A percentile compares a stretch with the other conserved stretches of the same genome.
Conservation (phyloP, 2,888 invertebrate genomes). For the Ormyrus labotus region DNA sequence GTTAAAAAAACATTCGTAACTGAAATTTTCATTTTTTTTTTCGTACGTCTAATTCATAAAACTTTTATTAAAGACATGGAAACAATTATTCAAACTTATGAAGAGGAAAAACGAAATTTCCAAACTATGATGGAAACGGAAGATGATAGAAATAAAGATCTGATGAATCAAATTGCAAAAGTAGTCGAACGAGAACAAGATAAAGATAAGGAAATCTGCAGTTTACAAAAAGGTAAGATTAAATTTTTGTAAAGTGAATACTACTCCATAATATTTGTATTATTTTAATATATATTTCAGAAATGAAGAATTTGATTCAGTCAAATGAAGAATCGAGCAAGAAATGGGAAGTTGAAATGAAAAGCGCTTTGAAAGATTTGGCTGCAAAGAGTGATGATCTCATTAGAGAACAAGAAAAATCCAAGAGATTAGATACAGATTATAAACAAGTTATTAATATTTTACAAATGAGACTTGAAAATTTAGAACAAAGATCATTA, state of each 20-base stretch:
- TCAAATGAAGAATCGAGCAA: constrained; percentile 51
- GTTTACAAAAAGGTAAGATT: constrained; percentile 65
- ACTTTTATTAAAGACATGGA: constrained; percentile 49
- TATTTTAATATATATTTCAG: constrained; percentile 52
- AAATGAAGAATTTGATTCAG: constrained; percentile 64
- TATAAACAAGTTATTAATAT: constrained; percentile 48
- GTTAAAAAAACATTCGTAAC: constrained; percentile 1
- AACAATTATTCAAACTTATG: constrained; percentile 28
- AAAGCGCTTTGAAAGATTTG: constrained; percentile 62
- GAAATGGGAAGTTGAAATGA: constrained; percentile 65
- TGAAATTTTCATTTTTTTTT: not conserved
- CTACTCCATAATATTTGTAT: not conserved
- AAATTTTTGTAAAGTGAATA: not conserved
- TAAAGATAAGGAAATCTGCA: constrained; percentile 67
- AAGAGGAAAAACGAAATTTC: constrained; percentile 39
- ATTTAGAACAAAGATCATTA: constrained; percentile 58
- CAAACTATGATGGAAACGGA: constrained; percentile 44
- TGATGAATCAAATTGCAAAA: constrained; percentile 56
- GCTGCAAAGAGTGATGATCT: constrained; percentile 58
- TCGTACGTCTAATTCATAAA: constrained; percentile 9
- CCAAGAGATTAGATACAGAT: constrained; percentile 54
- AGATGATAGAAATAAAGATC: constrained; percentile 43
- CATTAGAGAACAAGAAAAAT: constrained; percentile 50
- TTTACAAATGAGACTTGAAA: constrained; percentile 57
- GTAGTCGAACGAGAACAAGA: constrained; percentile 61